Evolutionary conservation across 2,113 vertebrate species (phyloP).

Genomic region (Ariopsis seemanni): DNA sequence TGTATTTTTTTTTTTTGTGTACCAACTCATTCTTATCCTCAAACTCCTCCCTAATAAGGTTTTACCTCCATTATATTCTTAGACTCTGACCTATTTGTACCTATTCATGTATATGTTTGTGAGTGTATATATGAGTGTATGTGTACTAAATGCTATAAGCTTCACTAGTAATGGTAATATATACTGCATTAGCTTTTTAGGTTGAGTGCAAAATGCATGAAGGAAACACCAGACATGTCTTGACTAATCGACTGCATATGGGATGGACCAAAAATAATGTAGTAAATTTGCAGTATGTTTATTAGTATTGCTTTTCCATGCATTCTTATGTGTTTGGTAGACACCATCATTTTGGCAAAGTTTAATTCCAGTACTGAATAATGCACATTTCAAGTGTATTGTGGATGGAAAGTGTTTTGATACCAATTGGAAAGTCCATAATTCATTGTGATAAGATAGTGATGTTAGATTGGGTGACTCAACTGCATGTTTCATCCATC

Average conservation of each 20-base stretch:
- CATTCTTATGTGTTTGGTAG: background rate
- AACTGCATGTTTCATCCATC: background rate
- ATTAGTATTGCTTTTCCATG: background rate
- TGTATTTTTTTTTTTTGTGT: background rate
- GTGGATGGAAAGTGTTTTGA: background rate
- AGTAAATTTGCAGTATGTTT: background rate
- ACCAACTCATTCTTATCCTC: background rate
- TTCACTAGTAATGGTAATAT: background rate
- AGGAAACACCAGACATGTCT: background rate
- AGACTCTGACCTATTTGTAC: background rate
- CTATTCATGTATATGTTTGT: background rate
- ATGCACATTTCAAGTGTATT: background rate
- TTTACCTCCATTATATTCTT: background rate
- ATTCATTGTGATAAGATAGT: background rate
- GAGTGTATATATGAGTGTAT: too few species aligned
- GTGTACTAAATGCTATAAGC: background rate
- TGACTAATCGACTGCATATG: background rate
- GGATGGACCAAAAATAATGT: background rate
- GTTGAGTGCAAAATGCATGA: background rate
- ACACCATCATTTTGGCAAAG: background rate
- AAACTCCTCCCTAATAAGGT: background rate
- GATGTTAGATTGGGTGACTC: background rate
- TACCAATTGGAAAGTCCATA: background rate
- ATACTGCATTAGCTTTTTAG: background rate
- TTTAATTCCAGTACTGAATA: background rate